A percentile compares a stretch with the other conserved stretches of the same genome.
These are phyloP conservation scores for Sesamia inferens DNA, from an alignment of 2,888 invertebrate species.

Conservation along the genomic window DNA sequence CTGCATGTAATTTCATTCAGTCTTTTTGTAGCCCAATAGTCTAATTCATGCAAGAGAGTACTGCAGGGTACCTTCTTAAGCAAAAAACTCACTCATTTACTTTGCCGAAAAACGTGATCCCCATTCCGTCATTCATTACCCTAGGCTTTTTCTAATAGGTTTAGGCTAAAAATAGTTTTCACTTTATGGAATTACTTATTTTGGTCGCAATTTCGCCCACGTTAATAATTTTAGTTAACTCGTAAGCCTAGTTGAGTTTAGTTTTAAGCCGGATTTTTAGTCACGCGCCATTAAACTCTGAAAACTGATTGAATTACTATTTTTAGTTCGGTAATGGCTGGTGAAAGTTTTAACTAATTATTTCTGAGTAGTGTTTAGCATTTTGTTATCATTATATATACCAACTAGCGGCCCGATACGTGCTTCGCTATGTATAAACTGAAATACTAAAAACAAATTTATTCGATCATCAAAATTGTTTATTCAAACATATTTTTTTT, in stretches of 20 bases:
- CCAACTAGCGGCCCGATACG: too few species aligned
- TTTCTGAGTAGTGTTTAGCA: background rate
- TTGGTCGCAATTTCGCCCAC: slow-evolving; percentile 27
- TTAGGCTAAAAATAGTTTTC: slow-evolving; percentile 20
- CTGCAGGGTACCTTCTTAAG: too few species aligned
- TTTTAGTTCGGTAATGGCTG: background rate
- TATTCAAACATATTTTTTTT: too few species aligned
- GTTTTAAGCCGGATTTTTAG: slow-evolving; percentile 35
- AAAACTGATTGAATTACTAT: slow-evolving; percentile 28
- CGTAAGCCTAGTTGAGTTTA: slow-evolving; percentile 32
- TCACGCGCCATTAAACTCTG: slow-evolving; percentile 13
- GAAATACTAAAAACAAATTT: too few species aligned
- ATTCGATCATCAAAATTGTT: too few species aligned
- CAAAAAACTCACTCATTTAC: background rate
- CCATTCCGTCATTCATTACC: background rate
- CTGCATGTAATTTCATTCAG: too few species aligned
- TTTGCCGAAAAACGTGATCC: background rate
- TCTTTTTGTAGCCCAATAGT: too few species aligned
- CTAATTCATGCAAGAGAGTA: too few species aligned
- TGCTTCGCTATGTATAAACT: too few species aligned
- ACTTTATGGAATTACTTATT: slow-evolving; percentile 31
- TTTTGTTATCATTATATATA: too few species aligned
- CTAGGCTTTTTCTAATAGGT: background rate
- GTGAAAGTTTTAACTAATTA: slow-evolving; percentile 24
- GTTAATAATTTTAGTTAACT: slow-evolving; percentile 54